Evolutionary conservation across 2,888 invertebrate species (phyloP), one percentile per base, ranked within the genome.

Genomic region (Orchesellides sinensis): DNA sequence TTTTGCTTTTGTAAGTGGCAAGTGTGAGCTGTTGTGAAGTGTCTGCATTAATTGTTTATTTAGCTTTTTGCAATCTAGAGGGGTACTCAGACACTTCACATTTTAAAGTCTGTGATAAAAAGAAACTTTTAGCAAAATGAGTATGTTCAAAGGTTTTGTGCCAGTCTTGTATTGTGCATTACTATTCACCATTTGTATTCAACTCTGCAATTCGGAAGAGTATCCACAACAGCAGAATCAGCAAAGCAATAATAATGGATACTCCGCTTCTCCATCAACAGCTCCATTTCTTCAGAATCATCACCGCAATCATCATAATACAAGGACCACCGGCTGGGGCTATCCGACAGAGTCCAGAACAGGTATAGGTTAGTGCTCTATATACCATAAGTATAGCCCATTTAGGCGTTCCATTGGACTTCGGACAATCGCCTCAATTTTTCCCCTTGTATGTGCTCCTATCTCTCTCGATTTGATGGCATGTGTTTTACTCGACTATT

Each of bases 301-400:
- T 68, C 56, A 78, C 40, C 69, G 78, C 35, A 78, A 69, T 69
- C 78, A 78, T 29, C n/a, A n/a, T n/a, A 29, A 47, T 23, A 69
- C 78, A 25, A 29, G 78, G 8, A 78, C 47, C 2, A 17, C 49
- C 21, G 69, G 23, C 10, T 63, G 63, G 29, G 23, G 78, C 23
- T 61, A 78, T 52, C 78, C 78, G 35, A 78, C 69, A 17, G 78
- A 78, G 17, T 78, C 78, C 47, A 69, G 78, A 69, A 78, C 78
- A 78, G 78, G 78, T 78, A 69, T 78, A 70, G 78, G 78, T 78
- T 70, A 78, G 68, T 77, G 45, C 6, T 54, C 29, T 32, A 2
- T 40, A n/a, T n/a, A n/a, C n/a, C n/a, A n/a, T n/a, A n/a, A n/a
- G n/a, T 32, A 21, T 63, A 65, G 19, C 74, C 23, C 52, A 52